phyloP scores from a whole-genome alignment of 2,113 vertebrate genomes.

The Lycaon pictus region DNA sequence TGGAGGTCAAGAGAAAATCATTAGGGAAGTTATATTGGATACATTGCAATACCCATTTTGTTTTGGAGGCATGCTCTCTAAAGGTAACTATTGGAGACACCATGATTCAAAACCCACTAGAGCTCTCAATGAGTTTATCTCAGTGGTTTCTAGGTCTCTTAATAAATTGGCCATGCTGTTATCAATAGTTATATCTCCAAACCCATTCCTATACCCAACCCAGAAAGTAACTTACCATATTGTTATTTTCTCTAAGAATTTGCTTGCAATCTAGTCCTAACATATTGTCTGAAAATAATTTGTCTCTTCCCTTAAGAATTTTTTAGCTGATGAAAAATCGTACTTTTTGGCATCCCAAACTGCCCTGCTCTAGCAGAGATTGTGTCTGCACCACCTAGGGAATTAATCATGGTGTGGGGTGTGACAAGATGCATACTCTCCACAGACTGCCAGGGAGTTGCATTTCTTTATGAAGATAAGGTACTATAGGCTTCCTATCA shows the following conservation, averaged over 20 bases:
- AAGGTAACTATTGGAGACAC: not conserved
- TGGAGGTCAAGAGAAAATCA: not conserved
- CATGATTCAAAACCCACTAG: no score
- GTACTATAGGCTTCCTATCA: accelerated
- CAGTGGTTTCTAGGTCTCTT: not conserved
- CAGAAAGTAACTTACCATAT: not conserved
- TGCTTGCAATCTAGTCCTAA: not conserved
- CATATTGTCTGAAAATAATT: conserved; percentile 11
- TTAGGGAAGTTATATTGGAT: accelerated
- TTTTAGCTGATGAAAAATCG: not conserved
- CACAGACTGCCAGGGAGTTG: no score
- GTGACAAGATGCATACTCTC: not conserved
- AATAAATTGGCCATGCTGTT: not conserved
- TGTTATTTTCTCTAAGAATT: not conserved
- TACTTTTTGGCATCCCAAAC: not conserved
- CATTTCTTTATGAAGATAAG: not conserved
- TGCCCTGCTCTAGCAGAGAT: not conserved
- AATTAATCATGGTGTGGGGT: not conserved
- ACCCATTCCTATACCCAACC: not conserved
- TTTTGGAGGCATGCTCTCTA: not conserved
- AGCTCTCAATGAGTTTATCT: not conserved
- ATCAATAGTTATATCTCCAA: not conserved
- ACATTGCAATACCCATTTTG: not conserved
- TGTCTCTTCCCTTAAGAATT: not conserved
- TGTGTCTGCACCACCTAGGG: not conserved